Evolutionary conservation across 2,797 vertebrate species (phyloP), one percentile per base, ranked within the genome.

Genomic region (Nyctalus aviator): DNA sequence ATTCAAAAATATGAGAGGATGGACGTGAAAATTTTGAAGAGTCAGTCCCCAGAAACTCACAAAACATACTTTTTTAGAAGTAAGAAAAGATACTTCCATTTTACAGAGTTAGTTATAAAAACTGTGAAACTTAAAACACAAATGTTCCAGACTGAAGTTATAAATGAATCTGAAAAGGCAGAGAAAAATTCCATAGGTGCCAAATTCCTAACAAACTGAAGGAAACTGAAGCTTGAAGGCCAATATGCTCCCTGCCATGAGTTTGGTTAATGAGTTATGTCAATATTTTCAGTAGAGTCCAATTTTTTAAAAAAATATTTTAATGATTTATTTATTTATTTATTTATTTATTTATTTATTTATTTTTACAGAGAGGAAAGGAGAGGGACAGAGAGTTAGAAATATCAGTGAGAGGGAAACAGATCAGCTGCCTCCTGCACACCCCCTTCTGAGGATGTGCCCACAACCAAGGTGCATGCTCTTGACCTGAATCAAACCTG

Each of bases 51-150:
- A 90, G 95, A 93, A 97, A 95, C 84, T 95, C 96, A 96, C 93
- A 94, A 93, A 96, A 95, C 64, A 44, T 78, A 85, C 84, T 88
- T 94, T 97, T 97, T 94, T 93, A 90, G 82, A 90, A 94, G 89
- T 93, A 96, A 95, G 95, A 95, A 97, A 97, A 95, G 73, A 83
- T n/a, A 96, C 77, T 93, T 95, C 32, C 55, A 88, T 95, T 96
- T 97, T 95, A 97, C 85, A 95, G 81, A 92, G 94, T 82, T 85
- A 94, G 90, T 77, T 96, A 73, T 95, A 95, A 97, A 95, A 95
- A 91, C 27, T 64, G 46, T 88, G 91, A 44, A 91, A 91, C 69
- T 95, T 88, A 93, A 94, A 91, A 66, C 41, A 41, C 18, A 88
- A 95, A 93, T 73, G 25, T 27, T 78, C 53, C 12, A 23, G 85